Base-by-base conservation (phyloP, 2,888 invertebrate species). In the Volucella zonaria region DNA sequence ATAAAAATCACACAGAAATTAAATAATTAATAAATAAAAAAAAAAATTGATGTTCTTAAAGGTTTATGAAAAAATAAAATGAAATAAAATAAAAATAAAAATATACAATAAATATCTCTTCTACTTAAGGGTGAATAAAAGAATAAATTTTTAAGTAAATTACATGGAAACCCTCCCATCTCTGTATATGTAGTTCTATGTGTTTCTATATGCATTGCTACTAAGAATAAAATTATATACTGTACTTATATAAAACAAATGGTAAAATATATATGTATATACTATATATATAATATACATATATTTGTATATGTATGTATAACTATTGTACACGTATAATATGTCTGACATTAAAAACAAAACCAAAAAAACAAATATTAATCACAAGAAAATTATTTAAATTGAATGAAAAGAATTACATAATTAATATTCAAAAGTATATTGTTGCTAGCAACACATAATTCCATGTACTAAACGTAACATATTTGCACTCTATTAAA, bases 401-500 rank as follows among this genome's bases (percentile, higher is more conserved):
- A 51, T 6, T 31, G 31, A 31, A 31, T 6, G 31, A 58, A 40
- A 67, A n/a, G 51, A 23, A 56, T 49, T 68, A 56, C 4, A 6
- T 31, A 31, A 31, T 31, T 15, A 59, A 42, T 61, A 62, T 62
- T 62, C 38, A 64, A 58, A 9, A 49, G 43, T 54, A 58, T 43
- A 61, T 47, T 62, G 68, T 74, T 68, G 67, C 62, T 15, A 61
- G 40, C 47, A 74, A 75, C 62, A 64, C 18, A 56, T 61, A 80
- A 62, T 62, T 80, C 49, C 47, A 80, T 68, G 23, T 54, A 74
- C 31, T 64, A 6, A 56, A 62, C 59, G 40, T 74, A 56, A 62
- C 59, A 23, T 74, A 74, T 74, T 81, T 86, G 86, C 77, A 78
- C 74, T 45, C 49, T 47, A 73, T 40, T 47, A 54, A 80, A 61